Conservation (phyloP, 1,140 invertebrate genomes). For the Sarcophaga bullata region DNA sequence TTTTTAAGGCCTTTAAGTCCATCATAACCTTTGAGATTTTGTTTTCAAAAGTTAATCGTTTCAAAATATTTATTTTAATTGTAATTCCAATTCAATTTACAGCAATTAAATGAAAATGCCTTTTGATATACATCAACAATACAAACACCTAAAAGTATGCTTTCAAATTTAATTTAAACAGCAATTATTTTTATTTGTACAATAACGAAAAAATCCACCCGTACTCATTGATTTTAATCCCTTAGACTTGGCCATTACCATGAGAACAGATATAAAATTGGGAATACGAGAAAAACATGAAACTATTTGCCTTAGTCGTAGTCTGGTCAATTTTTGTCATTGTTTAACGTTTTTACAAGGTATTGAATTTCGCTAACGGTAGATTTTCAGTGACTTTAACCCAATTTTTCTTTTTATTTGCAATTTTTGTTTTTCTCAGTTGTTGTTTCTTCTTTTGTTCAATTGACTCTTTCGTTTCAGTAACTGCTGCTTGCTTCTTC, state of each 20-base stretch:
- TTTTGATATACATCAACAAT: too few species aligned
- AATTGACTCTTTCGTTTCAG: background rate
- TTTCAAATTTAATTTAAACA: background rate
- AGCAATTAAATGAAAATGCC: too few species aligned
- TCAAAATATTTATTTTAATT: background rate
- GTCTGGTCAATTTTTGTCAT: too few species aligned
- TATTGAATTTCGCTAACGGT: background rate
- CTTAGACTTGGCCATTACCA: background rate
- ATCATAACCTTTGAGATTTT: too few species aligned
- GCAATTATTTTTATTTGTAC: too few species aligned
- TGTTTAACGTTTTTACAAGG: too few species aligned
- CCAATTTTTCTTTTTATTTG: background rate
- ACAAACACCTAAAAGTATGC: slow-evolving; percentile 1
- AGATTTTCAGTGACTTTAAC: background rate
- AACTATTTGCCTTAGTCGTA: too few species aligned
- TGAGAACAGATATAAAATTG: background rate
- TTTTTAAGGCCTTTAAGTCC: too few species aligned
- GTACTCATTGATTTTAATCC: background rate
- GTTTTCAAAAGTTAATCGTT: background rate
- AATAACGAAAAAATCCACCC: too few species aligned
- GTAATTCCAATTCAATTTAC: background rate
- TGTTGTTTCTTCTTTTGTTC: background rate
- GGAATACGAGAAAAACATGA: too few species aligned
- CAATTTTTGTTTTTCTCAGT: background rate
- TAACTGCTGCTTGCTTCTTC: background rate